Percentiles rank a stretch among this genome's conserved stretches.
phyloP scores from a whole-genome alignment of 2,113 vertebrate species.

The Polypterus senegalus region DNA sequence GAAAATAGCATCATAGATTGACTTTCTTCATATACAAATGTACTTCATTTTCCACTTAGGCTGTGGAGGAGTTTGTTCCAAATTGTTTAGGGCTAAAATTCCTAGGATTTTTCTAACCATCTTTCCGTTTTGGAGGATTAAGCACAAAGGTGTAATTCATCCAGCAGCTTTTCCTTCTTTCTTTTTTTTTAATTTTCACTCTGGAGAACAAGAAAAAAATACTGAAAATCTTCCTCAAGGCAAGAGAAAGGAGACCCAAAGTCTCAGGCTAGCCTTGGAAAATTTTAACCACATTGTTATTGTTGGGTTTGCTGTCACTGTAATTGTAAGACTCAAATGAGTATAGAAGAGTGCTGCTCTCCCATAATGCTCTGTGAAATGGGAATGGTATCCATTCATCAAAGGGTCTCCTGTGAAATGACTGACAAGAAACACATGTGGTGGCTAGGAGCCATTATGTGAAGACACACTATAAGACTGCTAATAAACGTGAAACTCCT shows the following conservation, averaged over 20 bases:
- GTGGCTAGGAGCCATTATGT: conserved; percentile 1
- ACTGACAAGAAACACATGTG: conserved; percentile 6
- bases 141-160: conserved; percentile 6
- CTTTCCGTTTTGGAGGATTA: neutral
- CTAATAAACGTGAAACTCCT: too few species aligned
- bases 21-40: too few species aligned
- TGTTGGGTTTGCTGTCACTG: conserved; percentile 1
- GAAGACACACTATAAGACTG: neutral
- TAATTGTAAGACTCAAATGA: neutral
- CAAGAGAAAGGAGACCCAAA: neutral
- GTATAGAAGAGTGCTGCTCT: neutral
- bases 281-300: conserved; percentile 4
- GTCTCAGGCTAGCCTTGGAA: neutral
- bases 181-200: neutral
- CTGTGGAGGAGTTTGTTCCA: too few species aligned
- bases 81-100: conserved; percentile 29
- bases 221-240: neutral
- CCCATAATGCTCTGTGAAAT: conserved; percentile 1
- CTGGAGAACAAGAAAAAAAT: conserved; percentile 1
- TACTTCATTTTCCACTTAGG: too few species aligned
- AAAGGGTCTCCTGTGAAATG: neutral
- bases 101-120: conserved; percentile 32
- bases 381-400: conserved; percentile 3
- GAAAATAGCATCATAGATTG: too few species aligned
- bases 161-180: neutral